These are phyloP conservation scores for Xiphophorus hellerii DNA, from an alignment of 2,113 vertebrate genomes.

Conservation along the genomic window DNA sequence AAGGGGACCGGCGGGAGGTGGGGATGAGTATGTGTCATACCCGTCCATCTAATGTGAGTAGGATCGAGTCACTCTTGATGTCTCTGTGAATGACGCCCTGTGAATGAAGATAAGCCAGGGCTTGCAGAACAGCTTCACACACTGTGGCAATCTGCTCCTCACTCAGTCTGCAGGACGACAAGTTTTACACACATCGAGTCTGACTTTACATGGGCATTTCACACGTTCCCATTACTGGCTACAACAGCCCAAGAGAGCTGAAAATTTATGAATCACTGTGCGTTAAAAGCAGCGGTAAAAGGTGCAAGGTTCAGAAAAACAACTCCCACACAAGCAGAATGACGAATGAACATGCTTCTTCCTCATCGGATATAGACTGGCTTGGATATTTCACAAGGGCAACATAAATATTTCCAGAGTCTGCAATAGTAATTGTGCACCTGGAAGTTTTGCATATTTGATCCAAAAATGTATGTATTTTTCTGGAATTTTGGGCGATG, in stretches of 20 bases:
- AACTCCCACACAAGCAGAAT: constrained; percentile 42
- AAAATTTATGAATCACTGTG: constrained; percentile 50
- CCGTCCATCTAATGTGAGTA: constrained; percentile 93
- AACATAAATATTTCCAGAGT: constrained; percentile 7
- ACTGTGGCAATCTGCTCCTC: constrained; percentile 99
- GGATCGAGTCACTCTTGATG: constrained; percentile 98
- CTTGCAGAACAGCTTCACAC: constrained; percentile 95
- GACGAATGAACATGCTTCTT: constrained; percentile 26
- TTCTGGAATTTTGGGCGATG: neutral
- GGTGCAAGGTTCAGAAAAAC: constrained; percentile 47
- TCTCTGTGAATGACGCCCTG: constrained; percentile 98
- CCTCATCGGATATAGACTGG: constrained; percentile 3
- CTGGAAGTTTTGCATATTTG: neutral
- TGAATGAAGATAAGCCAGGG: constrained; percentile 94
- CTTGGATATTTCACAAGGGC: constrained; percentile 30
- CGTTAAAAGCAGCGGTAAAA: constrained; percentile 40
- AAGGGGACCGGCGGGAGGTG: neutral
- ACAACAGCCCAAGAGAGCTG: constrained; percentile 12
- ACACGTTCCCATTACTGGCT: constrained; percentile 37
- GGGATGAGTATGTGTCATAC: constrained; percentile 68
- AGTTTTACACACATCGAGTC: constrained; percentile 12
- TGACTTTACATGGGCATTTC: constrained; percentile 52
- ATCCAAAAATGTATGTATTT: neutral
- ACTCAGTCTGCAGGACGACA: constrained; percentile 83
- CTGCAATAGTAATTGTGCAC: neutral